Percentiles rank a stretch among this genome's conserved stretches.
phyloP scores from a whole-genome alignment of 37 sponge, comb jelly and placozoan species.

The Geodia barretti region DNA sequence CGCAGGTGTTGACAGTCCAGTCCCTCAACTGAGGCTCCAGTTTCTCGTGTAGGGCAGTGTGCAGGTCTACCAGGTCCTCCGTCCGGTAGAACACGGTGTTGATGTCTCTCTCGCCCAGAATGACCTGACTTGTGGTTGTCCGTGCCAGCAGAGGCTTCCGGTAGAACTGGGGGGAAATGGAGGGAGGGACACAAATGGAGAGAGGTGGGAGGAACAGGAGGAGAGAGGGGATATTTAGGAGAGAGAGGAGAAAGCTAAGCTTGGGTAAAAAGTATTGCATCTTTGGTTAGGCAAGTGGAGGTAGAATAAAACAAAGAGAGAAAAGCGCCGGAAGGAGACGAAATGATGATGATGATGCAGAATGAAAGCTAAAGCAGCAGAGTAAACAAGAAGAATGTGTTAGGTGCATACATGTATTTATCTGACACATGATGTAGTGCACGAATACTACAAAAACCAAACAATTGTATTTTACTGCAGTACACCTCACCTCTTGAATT shows the following conservation, averaged over 20 bases:
- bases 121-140: conserved; percentile 69
- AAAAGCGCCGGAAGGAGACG: too few relatives aligned
- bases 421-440: too few relatives aligned
- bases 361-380: too few relatives aligned
- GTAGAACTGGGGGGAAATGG: conserved; percentile 55
- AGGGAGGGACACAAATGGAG: conserved; percentile 3
- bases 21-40: conserved; percentile 54
- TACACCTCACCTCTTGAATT: conserved; percentile 45
- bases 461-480: too few relatives aligned
- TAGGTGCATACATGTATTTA: too few relatives aligned
- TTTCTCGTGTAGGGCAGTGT: conserved; percentile 51
- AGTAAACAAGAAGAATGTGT: too few relatives aligned
- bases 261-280: too few relatives aligned
- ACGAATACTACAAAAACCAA: too few relatives aligned
- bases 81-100: conserved; percentile 83
- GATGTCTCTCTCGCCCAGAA: conserved; percentile 68
- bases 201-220: not conserved
- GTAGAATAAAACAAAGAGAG: not conserved
- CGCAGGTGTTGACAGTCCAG: conserved; percentile 67
- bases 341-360: too few relatives aligned
- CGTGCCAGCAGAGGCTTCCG: conserved; percentile 83
- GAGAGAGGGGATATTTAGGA: not conserved
- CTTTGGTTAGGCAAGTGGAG: conserved; percentile 1
- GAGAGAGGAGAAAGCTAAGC: not conserved
- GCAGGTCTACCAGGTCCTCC: conserved; percentile 71